Base-by-base conservation (phyloP, 2,113 vertebrate species). In the Apaloderma vittatum region DNA sequence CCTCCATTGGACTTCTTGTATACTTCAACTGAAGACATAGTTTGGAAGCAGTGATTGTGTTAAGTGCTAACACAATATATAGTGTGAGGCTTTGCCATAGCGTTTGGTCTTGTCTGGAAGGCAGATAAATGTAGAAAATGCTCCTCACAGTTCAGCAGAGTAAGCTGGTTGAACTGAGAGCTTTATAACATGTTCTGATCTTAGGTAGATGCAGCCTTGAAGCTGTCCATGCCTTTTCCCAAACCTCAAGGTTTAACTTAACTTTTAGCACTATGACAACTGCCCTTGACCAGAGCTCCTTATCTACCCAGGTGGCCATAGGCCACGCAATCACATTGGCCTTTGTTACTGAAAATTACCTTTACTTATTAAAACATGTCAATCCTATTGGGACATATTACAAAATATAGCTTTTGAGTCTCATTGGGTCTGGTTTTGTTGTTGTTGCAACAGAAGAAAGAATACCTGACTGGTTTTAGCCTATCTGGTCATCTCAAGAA, bases 11-110 rank as follows among this genome's bases (percentile, higher is more conserved):
- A 37, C 36, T 70, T 67, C 20, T n/a, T 87, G 30, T 59, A 71
- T 87, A 91, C 73, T 74, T 76, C 81, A 17, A 91, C 49, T 73
- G 94, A 93, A 94, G 86, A 40, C 37, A 62, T 17, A 36, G 30
- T 88, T 86, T 92, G 75, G 74, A 93, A 95, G 57, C 23, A 15
- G 30, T 14, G 43, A n/a, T 23, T 32, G 18, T 77, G 40, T 67
- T 49, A 74, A 76, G 46, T 43, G 22, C 65, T 70, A 45, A 54
- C 40, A 57, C 54, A 83, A 27, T 63, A 36, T 17, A 24, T 8
- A 61, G 52, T 12, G 24, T 57, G 68, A 78, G 34, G 22, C 20
- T 96, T 92, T 83, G 70, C 34, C 48, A 20, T 23, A 40, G 51
- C 45, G 19, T 8, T 57, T 26, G 15, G 43, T 61, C 34, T 63